These are phyloP conservation scores for Ictalurus punctatus DNA, from an alignment of 2,113 vertebrate species.

Conservation along the genomic window DNA sequence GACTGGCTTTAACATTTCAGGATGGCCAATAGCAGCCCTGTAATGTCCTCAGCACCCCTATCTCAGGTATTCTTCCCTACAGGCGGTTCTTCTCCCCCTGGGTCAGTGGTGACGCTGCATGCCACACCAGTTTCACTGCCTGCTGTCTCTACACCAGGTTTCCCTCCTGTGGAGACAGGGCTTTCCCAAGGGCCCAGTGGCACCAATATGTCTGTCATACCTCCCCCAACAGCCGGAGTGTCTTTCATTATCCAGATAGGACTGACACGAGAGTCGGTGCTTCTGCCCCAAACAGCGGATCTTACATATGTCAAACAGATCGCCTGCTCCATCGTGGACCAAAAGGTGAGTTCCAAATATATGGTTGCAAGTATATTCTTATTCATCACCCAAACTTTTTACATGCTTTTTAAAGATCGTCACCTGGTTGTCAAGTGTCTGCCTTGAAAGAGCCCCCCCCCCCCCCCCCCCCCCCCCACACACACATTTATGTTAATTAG, in stretches of 20 bases:
- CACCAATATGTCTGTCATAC: constrained; percentile 42
- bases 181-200: constrained; percentile 58
- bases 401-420: neutral
- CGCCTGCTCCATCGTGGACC: constrained; percentile 89
- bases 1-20: constrained; percentile 40
- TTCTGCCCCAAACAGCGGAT: constrained; percentile 79
- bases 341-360: constrained; percentile 76
- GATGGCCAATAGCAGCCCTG: constrained; percentile 75
- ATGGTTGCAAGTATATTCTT: constrained; percentile 30
- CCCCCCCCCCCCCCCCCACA: neutral
- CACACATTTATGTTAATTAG: neutral
- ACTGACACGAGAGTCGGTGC: constrained; percentile 83
- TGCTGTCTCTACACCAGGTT: constrained; percentile 48
- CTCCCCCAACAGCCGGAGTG: constrained; percentile 70
- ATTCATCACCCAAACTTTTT: neutral
- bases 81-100: constrained; percentile 59
- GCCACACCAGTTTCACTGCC: constrained; percentile 59
- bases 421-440: neutral
- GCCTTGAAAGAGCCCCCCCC: neutral
- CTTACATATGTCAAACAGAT: constrained; percentile 87
- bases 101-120: constrained; percentile 61
- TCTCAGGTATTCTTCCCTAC: constrained; percentile 69
- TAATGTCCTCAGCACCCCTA: constrained; percentile 65
- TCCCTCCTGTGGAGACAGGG: constrained; percentile 60
- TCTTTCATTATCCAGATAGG: constrained; percentile 92